Base-by-base conservation (phyloP, 2,888 invertebrate species). In the Agrilus cyanescens region DNA sequence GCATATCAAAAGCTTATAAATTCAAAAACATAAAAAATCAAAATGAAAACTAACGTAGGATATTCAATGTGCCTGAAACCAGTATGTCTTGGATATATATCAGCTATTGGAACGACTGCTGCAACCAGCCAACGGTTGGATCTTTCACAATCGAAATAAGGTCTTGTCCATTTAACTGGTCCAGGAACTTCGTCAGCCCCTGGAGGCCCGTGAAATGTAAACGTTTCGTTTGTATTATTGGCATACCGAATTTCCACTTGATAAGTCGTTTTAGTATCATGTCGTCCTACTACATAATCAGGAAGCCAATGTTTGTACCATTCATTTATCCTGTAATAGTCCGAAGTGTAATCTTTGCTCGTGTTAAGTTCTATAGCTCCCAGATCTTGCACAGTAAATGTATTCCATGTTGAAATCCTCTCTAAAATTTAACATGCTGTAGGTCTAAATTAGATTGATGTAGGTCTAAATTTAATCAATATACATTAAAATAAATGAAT, bases 101-200 rank as follows among this genome's bases (percentile, higher is more conserved):
- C 97, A 4, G 91, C 91, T 32, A 97, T 85, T 0, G 96, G 96
- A 15, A 90, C 86, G 2, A 93, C 87, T 1, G 94, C 95, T 16
- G 85, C 87, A 7, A 96, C 85, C 30, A 96, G 71, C 97, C 97
- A 97, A 61, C 93, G 86, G 67, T 96, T 94, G 1, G 94, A 85
- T 49, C 94, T 73, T 4, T 88, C 90, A 63, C 96, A 97, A 70
- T 97, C 96, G 63, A 90, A 97, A 63, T 96, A 97, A 0, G 96
- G 96, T 44, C 83, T 74, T 0, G 91, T 93, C 82, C 89, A 95
- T 62, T 87, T 84, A 0, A 97, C 88, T 12, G 96, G 96, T 2
- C 95, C 91, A 2, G 86, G 88, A 56, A 74, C 75, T 72, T 93
- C 93, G 66, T 91, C 91, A 50, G 88, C 85, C 32, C 87, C 90